phyloP scores from a whole-genome alignment of 2,113 vertebrate species.

The Jacana jacana region DNA sequence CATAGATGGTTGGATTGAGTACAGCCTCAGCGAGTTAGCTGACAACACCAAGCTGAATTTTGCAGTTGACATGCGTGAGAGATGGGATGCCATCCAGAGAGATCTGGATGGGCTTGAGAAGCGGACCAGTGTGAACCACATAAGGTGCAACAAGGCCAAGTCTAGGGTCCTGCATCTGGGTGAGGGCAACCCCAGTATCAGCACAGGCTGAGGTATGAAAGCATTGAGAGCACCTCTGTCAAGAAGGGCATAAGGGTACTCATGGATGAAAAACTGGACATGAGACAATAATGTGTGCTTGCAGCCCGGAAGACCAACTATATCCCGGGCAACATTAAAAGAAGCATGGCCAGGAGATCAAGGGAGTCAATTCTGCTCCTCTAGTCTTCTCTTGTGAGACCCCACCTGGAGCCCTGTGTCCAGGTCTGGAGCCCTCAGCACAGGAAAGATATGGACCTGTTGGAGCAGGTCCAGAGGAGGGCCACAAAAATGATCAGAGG shows the following conservation, averaged over 20 bases:
- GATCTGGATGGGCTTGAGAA: not conserved
- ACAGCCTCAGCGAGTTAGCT: not conserved
- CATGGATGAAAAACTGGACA: not conserved
- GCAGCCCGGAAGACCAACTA: not conserved
- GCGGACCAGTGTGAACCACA: not conserved
- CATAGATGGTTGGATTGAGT: too few relatives aligned
- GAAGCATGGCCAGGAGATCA: not conserved
- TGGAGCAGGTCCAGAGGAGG: not conserved
- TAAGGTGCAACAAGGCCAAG: not conserved
- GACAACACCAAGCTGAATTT: not conserved
- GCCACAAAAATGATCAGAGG: not conserved
- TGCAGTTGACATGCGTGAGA: not conserved
- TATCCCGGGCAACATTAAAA: not conserved
- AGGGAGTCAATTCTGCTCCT: not conserved
- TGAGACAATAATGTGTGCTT: not conserved
- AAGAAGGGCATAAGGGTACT: not conserved
- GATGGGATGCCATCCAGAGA: not conserved
- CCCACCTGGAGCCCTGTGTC: not conserved
- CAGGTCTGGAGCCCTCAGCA: too few relatives aligned
- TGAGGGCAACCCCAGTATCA: not conserved
- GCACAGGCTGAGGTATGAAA: not conserved
- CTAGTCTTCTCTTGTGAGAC: not conserved
- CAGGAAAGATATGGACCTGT: not conserved
- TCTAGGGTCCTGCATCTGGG: not conserved
- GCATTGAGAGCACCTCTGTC: not conserved